Evolutionary conservation across 2,888 invertebrate species (phyloP).

Genomic region (Drosophila longiperda): DNA sequence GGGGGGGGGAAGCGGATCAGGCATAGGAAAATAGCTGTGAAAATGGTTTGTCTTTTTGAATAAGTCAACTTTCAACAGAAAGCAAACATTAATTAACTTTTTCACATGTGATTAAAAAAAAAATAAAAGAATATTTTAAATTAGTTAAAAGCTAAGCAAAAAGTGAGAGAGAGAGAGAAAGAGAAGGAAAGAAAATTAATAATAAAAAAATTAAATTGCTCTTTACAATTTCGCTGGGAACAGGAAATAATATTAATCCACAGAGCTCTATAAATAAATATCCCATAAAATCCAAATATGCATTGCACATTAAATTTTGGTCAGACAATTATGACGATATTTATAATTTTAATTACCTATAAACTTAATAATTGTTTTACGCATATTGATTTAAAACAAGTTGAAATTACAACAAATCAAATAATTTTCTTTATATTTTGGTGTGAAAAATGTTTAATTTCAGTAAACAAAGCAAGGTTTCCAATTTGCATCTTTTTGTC

Average conservation of each 20-base stretch:
- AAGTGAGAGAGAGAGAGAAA: background rate
- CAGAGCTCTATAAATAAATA: background rate
- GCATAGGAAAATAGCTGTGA: background rate
- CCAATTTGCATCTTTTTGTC: background rate
- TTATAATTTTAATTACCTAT: too few species aligned
- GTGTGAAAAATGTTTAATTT: background rate
- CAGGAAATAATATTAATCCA: background rate
- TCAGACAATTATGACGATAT: too few species aligned
- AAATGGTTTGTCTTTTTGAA: constrained; percentile 9
- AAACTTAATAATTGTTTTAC: background rate
- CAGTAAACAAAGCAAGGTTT: background rate
- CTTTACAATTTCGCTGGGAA: background rate
- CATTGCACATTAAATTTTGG: too few species aligned
- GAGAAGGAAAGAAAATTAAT: background rate
- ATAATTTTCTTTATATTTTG: background rate
- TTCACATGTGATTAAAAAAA: background rate
- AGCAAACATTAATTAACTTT: constrained; percentile 2
- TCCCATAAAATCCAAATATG: background rate
- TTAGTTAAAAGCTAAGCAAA: constrained; percentile 2
- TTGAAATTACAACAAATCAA: background rate
- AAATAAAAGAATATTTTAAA: background rate
- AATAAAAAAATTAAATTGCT: constrained; percentile 6
- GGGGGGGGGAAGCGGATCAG: background rate
- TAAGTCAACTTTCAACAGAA: constrained; percentile 6
- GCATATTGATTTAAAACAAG: background rate